Evolutionary conservation across 2,113 vertebrate species (phyloP).

Genomic region (Lontra canadensis): DNA sequence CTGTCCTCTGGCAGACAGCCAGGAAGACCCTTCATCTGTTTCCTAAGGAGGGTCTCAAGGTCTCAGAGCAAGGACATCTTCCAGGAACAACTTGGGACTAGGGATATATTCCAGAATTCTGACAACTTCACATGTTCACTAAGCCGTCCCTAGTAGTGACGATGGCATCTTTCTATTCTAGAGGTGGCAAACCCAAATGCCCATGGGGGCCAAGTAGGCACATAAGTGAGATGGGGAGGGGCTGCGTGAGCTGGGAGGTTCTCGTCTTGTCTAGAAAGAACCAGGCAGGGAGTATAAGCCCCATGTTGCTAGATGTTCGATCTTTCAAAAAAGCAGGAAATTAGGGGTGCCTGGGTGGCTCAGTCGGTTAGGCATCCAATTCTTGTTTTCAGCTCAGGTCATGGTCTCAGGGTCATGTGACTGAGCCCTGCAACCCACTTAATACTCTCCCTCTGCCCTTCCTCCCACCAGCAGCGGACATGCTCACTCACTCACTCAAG

Average conservation of each 20-base stretch:
- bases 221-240: fast-evolving
- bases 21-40: background rate
- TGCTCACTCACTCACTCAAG: background rate
- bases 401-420: background rate
- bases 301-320: fast-evolving
- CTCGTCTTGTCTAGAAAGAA: background rate
- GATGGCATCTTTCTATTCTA: background rate
- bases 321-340: background rate
- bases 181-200: background rate
- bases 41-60: background rate
- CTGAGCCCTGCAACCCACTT: background rate
- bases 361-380: background rate
- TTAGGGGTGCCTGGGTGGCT: background rate
- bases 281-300: background rate
- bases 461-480: background rate
- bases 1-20: background rate
- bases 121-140: background rate
- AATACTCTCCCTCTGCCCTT: background rate
- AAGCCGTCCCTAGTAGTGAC: fast-evolving
- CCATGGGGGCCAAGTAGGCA: background rate
- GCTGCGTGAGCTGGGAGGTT: background rate
- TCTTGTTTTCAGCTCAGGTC: background rate
- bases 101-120: background rate
- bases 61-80: background rate
- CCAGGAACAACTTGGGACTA: background rate